These are phyloP conservation scores for Peromyscus polionotus DNA, from an alignment of 2,113 vertebrate species.

Conservation along the genomic window DNA sequence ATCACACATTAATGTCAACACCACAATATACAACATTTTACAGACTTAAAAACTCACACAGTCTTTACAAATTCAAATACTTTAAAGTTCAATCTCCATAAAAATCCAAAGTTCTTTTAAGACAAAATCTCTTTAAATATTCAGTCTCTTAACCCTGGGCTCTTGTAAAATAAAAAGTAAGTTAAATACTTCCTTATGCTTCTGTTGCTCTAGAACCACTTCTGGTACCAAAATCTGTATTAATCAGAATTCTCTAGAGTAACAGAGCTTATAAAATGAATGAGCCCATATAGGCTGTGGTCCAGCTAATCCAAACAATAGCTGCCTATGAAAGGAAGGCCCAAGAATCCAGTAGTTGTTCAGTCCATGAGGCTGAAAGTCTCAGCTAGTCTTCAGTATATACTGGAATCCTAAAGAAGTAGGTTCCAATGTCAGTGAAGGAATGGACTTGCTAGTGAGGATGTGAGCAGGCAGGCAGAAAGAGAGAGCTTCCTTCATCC, in stretches of 20 bases:
- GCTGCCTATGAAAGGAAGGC: neutral
- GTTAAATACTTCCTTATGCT: neutral
- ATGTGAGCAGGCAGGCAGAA: neutral
- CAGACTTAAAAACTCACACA: too few species aligned
- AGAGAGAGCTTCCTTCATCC: neutral
- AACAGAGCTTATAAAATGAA: neutral
- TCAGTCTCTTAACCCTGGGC: neutral
- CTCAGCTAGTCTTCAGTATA: neutral
- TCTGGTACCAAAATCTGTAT: neutral
- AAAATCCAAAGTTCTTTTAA: neutral
- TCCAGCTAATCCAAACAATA: neutral
- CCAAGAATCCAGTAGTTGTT: neutral
- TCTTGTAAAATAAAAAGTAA: neutral
- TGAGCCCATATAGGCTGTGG: neutral
- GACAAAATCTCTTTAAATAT: neutral
- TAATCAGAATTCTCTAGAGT: neutral
- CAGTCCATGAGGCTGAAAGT: neutral
- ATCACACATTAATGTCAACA: too few species aligned
- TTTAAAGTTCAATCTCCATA: neutral
- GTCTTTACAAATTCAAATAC: neutral
- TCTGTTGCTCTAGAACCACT: neutral
- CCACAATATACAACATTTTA: too few species aligned
- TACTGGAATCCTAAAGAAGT: neutral
- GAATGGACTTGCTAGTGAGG: neutral
- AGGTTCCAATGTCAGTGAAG: neutral